Percentiles rank a stretch among this genome's conserved stretches.
Evolutionary conservation across 1,140 invertebrate genomes (phyloP).

Genomic region (Saxidomus purpurata): DNA sequence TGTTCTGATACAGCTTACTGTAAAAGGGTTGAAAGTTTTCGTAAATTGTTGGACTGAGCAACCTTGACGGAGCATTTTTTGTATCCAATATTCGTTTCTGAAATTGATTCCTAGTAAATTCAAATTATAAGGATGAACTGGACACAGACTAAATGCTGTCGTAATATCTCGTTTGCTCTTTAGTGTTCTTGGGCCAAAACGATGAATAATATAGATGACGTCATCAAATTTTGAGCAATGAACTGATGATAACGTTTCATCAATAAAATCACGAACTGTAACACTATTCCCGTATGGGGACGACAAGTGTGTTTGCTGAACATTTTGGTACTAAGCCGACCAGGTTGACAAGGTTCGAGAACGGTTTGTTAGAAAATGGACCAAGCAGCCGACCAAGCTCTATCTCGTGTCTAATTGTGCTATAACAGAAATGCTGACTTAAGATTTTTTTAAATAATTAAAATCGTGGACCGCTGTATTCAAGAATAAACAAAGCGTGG

Average conservation of each 20-base stretch:
- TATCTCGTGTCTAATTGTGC: not conserved
- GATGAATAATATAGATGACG: not conserved
- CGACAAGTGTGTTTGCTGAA: not conserved
- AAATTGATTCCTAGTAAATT: not conserved
- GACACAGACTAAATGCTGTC: not conserved
- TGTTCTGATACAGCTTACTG: not conserved
- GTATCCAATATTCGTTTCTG: not conserved
- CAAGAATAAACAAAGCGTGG: not conserved
- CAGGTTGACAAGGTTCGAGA: not conserved
- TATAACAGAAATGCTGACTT: not conserved
- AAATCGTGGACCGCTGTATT: not conserved
- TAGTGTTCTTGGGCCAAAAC: not conserved
- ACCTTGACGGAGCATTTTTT: not conserved
- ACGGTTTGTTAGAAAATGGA: not conserved
- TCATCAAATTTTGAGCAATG: constrained; percentile 3
- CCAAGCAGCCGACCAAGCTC: not conserved
- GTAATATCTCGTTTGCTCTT: not conserved
- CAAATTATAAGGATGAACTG: not conserved
- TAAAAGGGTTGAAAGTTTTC: constrained; percentile 26
- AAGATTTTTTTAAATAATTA: not conserved
- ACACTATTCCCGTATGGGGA: constrained; percentile 3
- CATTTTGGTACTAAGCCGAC: not conserved
- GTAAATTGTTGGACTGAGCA: not conserved
- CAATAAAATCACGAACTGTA: constrained; percentile 9
- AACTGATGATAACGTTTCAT: not conserved